Evolutionary conservation across 2,113 vertebrate species (phyloP).

Genomic region (Ophthalmolycus amberensis): DNA sequence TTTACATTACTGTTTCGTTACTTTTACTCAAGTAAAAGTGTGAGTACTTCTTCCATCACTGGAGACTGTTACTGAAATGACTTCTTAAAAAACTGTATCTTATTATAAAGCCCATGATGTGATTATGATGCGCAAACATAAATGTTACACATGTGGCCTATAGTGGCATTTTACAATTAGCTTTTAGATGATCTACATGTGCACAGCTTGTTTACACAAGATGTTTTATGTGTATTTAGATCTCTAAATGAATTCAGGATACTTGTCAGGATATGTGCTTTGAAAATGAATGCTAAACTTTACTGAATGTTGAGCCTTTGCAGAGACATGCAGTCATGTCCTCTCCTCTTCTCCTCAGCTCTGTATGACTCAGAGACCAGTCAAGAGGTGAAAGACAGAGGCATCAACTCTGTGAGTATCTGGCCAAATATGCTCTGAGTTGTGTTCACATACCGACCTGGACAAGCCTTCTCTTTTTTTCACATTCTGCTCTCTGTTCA

Average conservation of each 20-base stretch:
- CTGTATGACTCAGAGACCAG: slow-evolving; percentile 81
- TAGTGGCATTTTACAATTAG: neutral
- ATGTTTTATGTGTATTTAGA: neutral
- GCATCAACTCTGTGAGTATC: slow-evolving; percentile 82
- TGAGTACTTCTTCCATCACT: neutral
- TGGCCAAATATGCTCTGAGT: neutral
- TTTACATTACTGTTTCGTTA: neutral
- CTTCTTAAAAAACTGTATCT: neutral
- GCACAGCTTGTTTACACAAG: neutral
- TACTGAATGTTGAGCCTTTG: slow-evolving; percentile 1
- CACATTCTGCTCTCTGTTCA: slow-evolving; percentile 11
- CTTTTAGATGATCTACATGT: neutral
- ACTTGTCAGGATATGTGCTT: neutral
- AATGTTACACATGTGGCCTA: neutral
- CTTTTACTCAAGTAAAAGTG: neutral
- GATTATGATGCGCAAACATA: neutral
- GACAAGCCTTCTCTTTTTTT: neutral
- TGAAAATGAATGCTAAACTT: slow-evolving; percentile 1
- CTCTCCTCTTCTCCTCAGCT: slow-evolving; percentile 67
- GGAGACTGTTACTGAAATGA: neutral
- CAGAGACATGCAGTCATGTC: slow-evolving; percentile 18
- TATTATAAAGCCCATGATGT: neutral
- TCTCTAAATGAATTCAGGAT: neutral
- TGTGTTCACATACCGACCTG: neutral
- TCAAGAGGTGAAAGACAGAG: slow-evolving; percentile 80